Percentiles rank a stretch among this genome's conserved stretches.
phyloP scores from a whole-genome alignment of 2,888 invertebrate species.

The Drosophila nr. medialis region DNA sequence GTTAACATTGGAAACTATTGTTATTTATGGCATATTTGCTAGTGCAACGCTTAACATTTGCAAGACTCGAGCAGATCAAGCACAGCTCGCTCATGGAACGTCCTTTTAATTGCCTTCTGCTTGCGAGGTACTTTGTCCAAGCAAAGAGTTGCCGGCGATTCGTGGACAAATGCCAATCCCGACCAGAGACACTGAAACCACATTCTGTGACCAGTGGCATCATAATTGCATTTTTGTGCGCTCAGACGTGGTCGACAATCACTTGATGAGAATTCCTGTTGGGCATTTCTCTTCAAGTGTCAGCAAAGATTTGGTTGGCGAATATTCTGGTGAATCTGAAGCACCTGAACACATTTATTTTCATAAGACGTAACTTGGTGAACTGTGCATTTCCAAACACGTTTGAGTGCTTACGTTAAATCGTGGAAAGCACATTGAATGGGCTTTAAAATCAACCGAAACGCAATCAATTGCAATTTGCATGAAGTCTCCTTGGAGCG shows the following conservation, averaged over 20 bases:
- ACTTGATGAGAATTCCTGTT: conserved; percentile 1
- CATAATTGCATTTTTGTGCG: conserved; percentile 67
- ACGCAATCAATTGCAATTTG: conserved; percentile 3
- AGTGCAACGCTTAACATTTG: neutral
- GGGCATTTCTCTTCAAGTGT: neutral
- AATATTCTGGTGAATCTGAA: conserved; percentile 9
- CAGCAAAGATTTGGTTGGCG: conserved; percentile 10
- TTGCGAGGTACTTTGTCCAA: neutral
- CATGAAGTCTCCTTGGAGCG: too few species aligned
- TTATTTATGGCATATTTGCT: too few species aligned
- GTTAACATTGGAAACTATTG: too few species aligned
- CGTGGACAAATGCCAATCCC: neutral
- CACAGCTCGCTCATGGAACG: neutral
- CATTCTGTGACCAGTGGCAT: conserved; percentile 5
- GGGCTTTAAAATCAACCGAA: too few species aligned
- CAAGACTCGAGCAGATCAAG: neutral
- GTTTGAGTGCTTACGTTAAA: neutral
- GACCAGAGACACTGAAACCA: neutral
- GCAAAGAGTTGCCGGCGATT: neutral
- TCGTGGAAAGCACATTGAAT: neutral
- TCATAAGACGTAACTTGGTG: neutral
- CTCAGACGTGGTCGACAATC: conserved; percentile 22
- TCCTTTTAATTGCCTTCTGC: neutral
- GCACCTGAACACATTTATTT: conserved; percentile 29
- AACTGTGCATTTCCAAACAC: conserved; percentile 2